These are phyloP conservation scores for Sinodicranocentrus sp. DNA, from an alignment of 2,888 invertebrate species.

Conservation along the genomic window DNA sequence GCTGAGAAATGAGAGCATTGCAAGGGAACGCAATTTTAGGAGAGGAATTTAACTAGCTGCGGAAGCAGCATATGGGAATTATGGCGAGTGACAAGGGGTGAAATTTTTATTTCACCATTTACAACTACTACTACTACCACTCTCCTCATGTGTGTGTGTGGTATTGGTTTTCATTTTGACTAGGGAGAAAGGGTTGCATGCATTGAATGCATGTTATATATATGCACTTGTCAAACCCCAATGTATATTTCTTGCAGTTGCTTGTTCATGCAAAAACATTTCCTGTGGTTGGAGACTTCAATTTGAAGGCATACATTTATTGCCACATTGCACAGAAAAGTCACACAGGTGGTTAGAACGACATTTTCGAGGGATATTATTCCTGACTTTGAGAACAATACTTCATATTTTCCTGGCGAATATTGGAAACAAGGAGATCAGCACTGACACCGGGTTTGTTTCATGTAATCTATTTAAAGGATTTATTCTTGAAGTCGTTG, in stretches of 20 bases:
- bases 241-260: background rate
- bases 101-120: conserved; percentile 72
- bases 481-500: conserved; percentile 8
- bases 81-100: conserved; percentile 73
- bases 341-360: conserved; percentile 74
- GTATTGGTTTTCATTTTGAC: background rate
- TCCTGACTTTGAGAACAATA: background rate
- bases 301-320: background rate
- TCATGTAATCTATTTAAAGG: conserved; percentile 4
- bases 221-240: background rate
- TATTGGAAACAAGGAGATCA: too few relatives aligned
- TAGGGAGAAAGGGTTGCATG: conserved; percentile 39
- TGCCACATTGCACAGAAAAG: conserved; percentile 14
- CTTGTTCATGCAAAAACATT: background rate
- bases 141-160: background rate
- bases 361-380: conserved; percentile 55
- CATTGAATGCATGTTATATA: background rate
- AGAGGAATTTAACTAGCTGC: background rate
- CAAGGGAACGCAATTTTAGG: background rate
- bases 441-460: too few relatives aligned
- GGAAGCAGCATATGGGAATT: conserved; percentile 66
- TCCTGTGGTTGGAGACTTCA: background rate
- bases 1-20: background rate
- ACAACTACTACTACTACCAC: conserved; percentile 11
- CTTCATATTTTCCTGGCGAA: too few relatives aligned